phyloP scores from a whole-genome alignment of 2,797 vertebrate genomes.

The Rachycentron canadum region DNA sequence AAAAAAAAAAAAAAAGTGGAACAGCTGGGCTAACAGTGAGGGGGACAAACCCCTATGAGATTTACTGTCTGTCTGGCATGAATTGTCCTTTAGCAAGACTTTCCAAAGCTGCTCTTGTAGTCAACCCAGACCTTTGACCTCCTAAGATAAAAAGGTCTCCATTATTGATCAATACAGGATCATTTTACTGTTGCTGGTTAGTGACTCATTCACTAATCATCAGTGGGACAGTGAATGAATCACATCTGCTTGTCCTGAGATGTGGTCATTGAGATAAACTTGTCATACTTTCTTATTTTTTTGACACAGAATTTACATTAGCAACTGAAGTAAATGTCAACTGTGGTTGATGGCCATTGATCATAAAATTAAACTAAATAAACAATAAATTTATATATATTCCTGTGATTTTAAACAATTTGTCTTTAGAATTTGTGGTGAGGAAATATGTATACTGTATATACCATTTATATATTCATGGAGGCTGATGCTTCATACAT shows the following conservation, averaged over 20 bases:
- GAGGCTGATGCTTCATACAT: constrained; percentile 14
- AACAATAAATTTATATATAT: background rate
- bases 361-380: background rate
- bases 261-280: background rate
- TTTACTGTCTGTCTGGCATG: background rate
- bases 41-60: background rate
- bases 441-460: constrained; percentile 9
- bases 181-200: constrained; percentile 15
- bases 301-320: background rate
- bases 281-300: background rate
- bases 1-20: background rate
- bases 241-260: background rate
- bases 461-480: constrained; percentile 3
- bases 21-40: background rate
- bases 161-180: constrained; percentile 38
- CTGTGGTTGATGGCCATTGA: background rate
- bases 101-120: background rate
- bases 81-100: background rate
- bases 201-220: constrained; percentile 20
- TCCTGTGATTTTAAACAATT: background rate
- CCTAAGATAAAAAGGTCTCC: constrained; percentile 5
- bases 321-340: background rate
- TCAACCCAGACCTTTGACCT: constrained; percentile 39
- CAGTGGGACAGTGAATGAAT: background rate
- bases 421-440: background rate